Base-by-base conservation (phyloP, 2,888 invertebrate genomes). In the Myathropa florea region DNA sequence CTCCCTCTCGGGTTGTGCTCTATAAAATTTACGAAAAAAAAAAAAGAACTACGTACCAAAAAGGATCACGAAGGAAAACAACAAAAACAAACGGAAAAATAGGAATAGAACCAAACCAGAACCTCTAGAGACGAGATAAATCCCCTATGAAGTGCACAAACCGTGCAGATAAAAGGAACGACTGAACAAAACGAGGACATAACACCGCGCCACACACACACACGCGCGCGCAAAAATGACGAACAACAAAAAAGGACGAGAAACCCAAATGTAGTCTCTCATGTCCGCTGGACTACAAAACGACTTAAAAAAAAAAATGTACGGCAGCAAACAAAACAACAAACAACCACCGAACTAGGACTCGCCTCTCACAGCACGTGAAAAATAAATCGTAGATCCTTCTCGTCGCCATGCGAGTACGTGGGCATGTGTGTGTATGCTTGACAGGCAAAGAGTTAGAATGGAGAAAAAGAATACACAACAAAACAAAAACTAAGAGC, bases 101-200 rank as follows among this genome's bases (percentile, higher is more conserved):
- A 63, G 63, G 23, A 57, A 68, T 55, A 67, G 28, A 53, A 57
- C 28, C 46, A 46, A 46, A 57, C 57, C 23, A 57, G 39, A 65
- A 24, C 64, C 72, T 75, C 76, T 33, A 81, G 81, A 76, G 76
- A 77, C 63, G 70, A 84, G 76, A 85, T 85, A 81, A 85, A 72
- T 71, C 72, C 60, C 76, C 61, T 77, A 71, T 72, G 71, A 77
- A 85, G 81, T 77, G 67, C 63, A 77, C 72, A 85, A 67, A 68
- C 72, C 59, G 63, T 81, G 28, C 63, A 81, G 76, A 85, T 77
- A 72, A 85, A 82, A 85, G 71, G 59, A 76, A 26, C 23, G 14
- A 70, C 36, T 46, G 53, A 14, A 57, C 36, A 65, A 75, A 57
- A 71, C 57, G 39, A 64, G 61, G 36, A 36, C 61, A 26, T 14